Percentiles rank a stretch among this genome's conserved stretches.
These are phyloP conservation scores for Limnephilus marmoratus DNA, from an alignment of 2,888 invertebrate species.

Conservation along the genomic window DNA sequence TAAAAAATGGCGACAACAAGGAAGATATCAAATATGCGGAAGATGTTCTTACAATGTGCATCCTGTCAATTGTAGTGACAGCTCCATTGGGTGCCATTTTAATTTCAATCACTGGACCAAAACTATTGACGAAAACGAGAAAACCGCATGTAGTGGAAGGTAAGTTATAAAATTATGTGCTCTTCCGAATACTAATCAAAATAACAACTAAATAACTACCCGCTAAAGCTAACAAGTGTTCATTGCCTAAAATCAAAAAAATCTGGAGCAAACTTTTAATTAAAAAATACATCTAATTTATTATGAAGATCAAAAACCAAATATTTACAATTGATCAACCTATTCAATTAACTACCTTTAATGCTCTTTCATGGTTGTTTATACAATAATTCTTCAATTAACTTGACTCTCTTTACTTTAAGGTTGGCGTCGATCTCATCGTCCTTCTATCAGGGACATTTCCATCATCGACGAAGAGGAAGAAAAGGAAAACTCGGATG, in stretches of 20 bases:
- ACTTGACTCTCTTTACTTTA: conserved; percentile 47
- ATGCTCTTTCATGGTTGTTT: neutral
- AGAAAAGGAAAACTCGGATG: conserved; percentile 73
- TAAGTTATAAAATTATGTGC: conserved; percentile 67
- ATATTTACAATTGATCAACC: neutral
- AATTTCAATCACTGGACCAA: conserved; percentile 87
- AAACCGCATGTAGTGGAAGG: conserved; percentile 83
- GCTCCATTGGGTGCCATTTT: conserved; percentile 91
- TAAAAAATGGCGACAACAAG: conserved; percentile 73
- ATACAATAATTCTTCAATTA: neutral
- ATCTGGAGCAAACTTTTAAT: too few relatives aligned
- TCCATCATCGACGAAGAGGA: conserved; percentile 92
- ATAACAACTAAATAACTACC: too few relatives aligned
- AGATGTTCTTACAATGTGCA: conserved; percentile 85
- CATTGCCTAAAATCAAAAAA: too few relatives aligned
- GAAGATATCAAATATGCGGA: conserved; percentile 80
- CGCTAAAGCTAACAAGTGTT: too few relatives aligned
- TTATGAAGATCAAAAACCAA: neutral
- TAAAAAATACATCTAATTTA: too few relatives aligned
- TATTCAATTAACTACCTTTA: too few relatives aligned
- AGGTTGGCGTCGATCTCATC: conserved; percentile 88
- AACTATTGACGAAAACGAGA: conserved; percentile 86
- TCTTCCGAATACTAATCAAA: neutral
- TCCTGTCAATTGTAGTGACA: conserved; percentile 89
- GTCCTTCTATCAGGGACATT: conserved; percentile 91